phyloP scores from a whole-genome alignment of 2,888 invertebrate species.

The Seira sanloemensis region DNA sequence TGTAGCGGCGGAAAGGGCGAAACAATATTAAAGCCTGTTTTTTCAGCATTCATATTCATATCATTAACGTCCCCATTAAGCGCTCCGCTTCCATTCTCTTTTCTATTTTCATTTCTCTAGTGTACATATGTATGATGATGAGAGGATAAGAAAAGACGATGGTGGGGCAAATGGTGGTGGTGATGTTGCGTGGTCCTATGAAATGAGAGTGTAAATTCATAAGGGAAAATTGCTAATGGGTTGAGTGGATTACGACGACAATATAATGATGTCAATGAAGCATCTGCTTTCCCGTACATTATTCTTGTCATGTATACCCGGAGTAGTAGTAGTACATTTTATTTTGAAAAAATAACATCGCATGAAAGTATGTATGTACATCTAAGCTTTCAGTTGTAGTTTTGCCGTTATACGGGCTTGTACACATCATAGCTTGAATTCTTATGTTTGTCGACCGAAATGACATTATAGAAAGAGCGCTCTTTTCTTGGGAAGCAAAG shows the following conservation, averaged over 20 bases:
- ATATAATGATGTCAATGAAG: constrained; percentile 60
- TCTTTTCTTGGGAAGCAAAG: not conserved
- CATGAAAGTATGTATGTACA: not conserved
- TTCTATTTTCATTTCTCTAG: not conserved
- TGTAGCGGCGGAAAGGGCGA: not conserved
- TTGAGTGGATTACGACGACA: constrained; percentile 62
- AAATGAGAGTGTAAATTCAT: constrained; percentile 50
- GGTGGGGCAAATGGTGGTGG: not conserved
- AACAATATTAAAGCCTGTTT: not conserved
- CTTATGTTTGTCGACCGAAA: not conserved
- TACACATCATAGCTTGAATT: not conserved
- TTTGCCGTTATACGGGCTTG: not conserved
- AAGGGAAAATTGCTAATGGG: constrained; percentile 63
- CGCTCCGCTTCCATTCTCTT: not conserved
- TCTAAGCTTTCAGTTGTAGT: no score
- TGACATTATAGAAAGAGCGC: not conserved
- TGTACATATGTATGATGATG: constrained; percentile 5
- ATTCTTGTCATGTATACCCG: constrained; percentile 40
- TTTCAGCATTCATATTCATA: constrained; percentile 44
- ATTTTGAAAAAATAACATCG: not conserved
- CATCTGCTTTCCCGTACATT: constrained; percentile 53
- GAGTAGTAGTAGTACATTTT: no score
- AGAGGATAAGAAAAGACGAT: not conserved
- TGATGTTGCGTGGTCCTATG: not conserved
- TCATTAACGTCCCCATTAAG: constrained; percentile 56